Evolutionary conservation across 1,140 invertebrate genomes (phyloP).

Genomic region (Whitmania pigra): DNA sequence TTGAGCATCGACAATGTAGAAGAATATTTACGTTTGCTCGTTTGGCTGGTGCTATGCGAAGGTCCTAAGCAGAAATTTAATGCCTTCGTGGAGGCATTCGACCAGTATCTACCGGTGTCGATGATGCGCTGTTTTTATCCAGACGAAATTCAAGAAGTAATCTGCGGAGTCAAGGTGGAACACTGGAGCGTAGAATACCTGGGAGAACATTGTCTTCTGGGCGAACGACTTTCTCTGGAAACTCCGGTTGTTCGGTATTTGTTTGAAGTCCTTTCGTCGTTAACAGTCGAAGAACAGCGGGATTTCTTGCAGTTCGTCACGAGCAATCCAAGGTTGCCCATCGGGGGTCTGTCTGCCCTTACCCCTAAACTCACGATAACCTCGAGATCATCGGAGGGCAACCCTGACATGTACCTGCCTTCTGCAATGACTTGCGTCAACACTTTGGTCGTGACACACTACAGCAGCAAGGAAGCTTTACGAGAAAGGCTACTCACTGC

Average conservation of each 20-base stretch:
- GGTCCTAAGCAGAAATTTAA: too few species aligned
- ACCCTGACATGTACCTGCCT: constrained; percentile 83
- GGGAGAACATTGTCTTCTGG: constrained; percentile 80
- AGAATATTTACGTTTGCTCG: constrained; percentile 58
- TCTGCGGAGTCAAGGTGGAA: constrained; percentile 63
- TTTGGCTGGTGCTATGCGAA: too few species aligned
- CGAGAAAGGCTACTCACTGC: constrained; percentile 82
- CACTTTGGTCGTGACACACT: constrained; percentile 95
- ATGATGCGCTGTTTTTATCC: too few species aligned
- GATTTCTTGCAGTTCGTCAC: constrained; percentile 96
- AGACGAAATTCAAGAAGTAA: too few species aligned
- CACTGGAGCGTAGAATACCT: constrained; percentile 78
- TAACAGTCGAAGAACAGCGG: constrained; percentile 75
- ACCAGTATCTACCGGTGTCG: too few species aligned
- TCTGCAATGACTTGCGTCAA: constrained; percentile 99
- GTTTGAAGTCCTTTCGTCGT: constrained; percentile 80
- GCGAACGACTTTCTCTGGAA: constrained; percentile 89
- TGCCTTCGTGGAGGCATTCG: too few species aligned
- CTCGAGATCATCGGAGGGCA: constrained; percentile 59
- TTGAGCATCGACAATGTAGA: constrained; percentile 87
- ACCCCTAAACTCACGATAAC: constrained; percentile 91
- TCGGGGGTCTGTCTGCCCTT: constrained; percentile 77
- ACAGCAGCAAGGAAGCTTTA: constrained; percentile 89
- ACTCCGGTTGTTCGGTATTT: constrained; percentile 84
- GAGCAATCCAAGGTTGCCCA: constrained; percentile 86